Evolutionary conservation across 2,113 vertebrate genomes (phyloP).

Genomic region (Lathamus discolor): DNA sequence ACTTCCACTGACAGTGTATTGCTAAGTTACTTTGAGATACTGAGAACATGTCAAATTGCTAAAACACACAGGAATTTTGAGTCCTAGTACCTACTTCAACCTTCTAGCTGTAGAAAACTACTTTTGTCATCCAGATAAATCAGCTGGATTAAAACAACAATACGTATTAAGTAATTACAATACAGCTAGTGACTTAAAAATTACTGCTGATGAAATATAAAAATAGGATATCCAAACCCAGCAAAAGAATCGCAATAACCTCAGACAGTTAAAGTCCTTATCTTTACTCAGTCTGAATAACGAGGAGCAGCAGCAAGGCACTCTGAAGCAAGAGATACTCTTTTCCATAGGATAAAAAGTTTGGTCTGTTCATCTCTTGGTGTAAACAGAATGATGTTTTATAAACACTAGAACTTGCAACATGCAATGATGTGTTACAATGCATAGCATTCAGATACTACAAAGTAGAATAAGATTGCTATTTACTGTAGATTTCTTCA

Average conservation of each 20-base stretch:
- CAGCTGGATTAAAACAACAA: neutral
- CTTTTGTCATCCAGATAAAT: neutral
- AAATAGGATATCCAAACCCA: neutral
- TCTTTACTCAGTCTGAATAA: neutral
- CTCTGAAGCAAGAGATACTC: neutral
- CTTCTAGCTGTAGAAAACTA: neutral
- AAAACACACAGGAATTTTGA: neutral
- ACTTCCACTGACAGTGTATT: neutral
- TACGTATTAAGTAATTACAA: neutral
- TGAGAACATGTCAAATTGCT: neutral
- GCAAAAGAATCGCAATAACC: neutral
- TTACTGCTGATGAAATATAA: neutral
- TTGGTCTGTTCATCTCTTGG: neutral
- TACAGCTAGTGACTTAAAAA: neutral
- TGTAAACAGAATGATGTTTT: neutral
- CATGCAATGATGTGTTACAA: neutral
- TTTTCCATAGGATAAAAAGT: neutral
- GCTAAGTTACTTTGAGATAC: neutral
- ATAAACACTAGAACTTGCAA: neutral
- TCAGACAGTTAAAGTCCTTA: neutral
- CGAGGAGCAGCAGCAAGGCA: neutral
- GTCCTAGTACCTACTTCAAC: neutral
- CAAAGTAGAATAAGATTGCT: neutral
- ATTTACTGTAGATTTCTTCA: neutral
- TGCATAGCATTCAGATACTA: neutral